Evolutionary conservation across 2,888 invertebrate species (phyloP), one percentile per base, ranked within the genome.

Genomic region (Hydrotaea cyrtoneurina): DNA sequence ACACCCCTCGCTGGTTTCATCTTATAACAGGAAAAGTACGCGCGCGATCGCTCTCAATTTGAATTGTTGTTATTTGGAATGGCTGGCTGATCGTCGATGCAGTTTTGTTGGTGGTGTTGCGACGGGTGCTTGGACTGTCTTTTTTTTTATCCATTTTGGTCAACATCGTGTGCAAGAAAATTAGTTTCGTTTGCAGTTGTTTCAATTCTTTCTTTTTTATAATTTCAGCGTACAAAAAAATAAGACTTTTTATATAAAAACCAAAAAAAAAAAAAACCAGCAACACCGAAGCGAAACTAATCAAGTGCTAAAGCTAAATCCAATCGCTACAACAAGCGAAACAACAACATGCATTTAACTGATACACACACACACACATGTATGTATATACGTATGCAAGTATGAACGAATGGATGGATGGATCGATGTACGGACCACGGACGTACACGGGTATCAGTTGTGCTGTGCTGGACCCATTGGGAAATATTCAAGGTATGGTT

Each of bases 161-260:
- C 85, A 85, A 85, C 89, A 89, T 90, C 91, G 91, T 91, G 91
- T 91, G 91, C 91, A 92, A 91, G 91, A 91, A 92, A 92, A 92
- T 92, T 91, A 92, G 91, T 91, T 91, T 91, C 90, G 91, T 87
- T 82, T 87, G 80, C 86, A 85, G 50, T 62, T 81, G 81, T 82
- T 85, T 78, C 77, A 66, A 46, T 69, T 69, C 81, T 73, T 85
- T 77, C 71, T 77, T 81, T 82, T 85, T 82, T 82, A 80, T 78
- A 85, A 85, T 85, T 82, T 85, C 77, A 73, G 72, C 36, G 59
- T n/a, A 80, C 76, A 80, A 81, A 84, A 76, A 86, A 83, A 86
- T 81, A 80, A 86, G 83, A 84, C 86, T 88, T 87, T 87, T 66
- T 64, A 66, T 76, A 84, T 66, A 72, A 55, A 36, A 43, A 74